phyloP scores from a whole-genome alignment of 2,888 invertebrate genomes.

The Sphinx pinastri region DNA sequence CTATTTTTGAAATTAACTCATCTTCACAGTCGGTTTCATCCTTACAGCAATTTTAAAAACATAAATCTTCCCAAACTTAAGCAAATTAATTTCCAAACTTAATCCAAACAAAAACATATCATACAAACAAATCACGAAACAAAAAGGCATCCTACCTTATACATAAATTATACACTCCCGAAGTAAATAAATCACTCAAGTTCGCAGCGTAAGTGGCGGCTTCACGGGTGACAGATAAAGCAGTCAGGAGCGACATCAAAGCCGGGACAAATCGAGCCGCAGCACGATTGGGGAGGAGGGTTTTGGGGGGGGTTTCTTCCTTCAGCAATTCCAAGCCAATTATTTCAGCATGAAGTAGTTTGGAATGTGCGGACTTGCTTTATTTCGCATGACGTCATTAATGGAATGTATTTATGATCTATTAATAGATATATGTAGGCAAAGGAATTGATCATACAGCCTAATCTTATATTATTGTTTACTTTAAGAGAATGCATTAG shows the following conservation, averaged over 20 bases:
- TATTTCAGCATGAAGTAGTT: slow-evolving; percentile 23
- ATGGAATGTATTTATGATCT: not conserved
- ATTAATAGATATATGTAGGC: not conserved
- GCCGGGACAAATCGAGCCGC: slow-evolving; percentile 47
- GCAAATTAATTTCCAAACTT: not conserved
- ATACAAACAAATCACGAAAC: not conserved
- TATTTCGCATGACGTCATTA: slow-evolving; percentile 11
- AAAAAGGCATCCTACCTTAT: not conserved
- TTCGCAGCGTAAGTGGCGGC: slow-evolving; percentile 39
- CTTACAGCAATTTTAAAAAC: no score
- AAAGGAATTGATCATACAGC: not conserved
- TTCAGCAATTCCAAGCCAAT: slow-evolving; percentile 21
- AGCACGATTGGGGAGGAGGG: not conserved
- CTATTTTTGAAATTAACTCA: no score
- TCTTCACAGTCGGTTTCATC: no score
- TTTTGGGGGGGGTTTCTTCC: not conserved
- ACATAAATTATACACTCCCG: not conserved
- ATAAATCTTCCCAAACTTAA: not conserved
- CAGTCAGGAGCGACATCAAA: slow-evolving; percentile 64
- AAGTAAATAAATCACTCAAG: slow-evolving; percentile 25
- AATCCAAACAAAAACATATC: not conserved
- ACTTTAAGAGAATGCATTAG: no score
- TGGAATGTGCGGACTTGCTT: slow-evolving; percentile 9
- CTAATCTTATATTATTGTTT: not conserved
- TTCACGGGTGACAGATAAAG: slow-evolving; percentile 58